phyloP scores from a whole-genome alignment of 1,140 invertebrate species.

The Trachymyrmex septentrionalis region DNA sequence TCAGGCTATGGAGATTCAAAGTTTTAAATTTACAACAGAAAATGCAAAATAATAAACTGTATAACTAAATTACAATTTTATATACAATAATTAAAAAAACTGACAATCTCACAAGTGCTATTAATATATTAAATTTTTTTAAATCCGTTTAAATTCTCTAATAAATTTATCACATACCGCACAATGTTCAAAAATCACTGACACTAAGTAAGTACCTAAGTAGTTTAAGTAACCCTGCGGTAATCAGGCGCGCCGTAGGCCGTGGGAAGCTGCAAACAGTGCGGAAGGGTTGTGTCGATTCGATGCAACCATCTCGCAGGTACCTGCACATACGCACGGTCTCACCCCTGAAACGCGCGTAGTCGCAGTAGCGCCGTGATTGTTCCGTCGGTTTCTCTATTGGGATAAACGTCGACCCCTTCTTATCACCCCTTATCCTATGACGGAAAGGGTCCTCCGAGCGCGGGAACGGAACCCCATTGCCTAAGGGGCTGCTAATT shows the following conservation, averaged over 20 bases:
- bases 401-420: constrained; percentile 77
- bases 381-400: constrained; percentile 75
- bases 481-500: constrained; percentile 79
- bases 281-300: constrained; percentile 61
- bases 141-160: not conserved
- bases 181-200: constrained; percentile 16
- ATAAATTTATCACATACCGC: not conserved
- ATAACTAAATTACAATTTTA: not conserved
- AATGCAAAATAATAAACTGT: not conserved
- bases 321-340: constrained; percentile 3
- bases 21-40: not conserved
- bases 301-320: constrained; percentile 42
- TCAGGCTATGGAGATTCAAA: not conserved
- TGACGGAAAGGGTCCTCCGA: constrained; percentile 71
- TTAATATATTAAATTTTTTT: not conserved
- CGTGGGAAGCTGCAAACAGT: constrained; percentile 51
- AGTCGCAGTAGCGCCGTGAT: constrained; percentile 72
- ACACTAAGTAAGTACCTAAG: not conserved
- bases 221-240: constrained; percentile 23
- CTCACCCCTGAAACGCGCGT: constrained; percentile 17
- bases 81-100: not conserved
- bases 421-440: constrained; percentile 75
- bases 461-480: constrained; percentile 75
- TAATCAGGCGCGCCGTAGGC: constrained; percentile 61
- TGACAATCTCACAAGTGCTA: not conserved